Percentiles rank a stretch among this genome's conserved stretches.
phyloP scores from a whole-genome alignment of 2,797 vertebrate species.

The Lithobates pipiens region DNA sequence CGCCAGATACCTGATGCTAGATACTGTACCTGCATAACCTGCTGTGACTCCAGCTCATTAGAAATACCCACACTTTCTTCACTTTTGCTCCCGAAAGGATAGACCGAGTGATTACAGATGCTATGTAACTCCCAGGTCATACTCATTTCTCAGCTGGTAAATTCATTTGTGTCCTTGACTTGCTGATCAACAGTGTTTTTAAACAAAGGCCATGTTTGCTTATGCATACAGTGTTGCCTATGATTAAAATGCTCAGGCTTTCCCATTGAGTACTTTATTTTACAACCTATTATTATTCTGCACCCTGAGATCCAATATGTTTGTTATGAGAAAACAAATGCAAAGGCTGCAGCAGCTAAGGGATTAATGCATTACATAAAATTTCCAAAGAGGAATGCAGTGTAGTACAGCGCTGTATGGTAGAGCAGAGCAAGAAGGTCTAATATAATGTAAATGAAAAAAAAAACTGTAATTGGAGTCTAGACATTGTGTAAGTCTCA shows the following conservation, averaged over 20 bases:
- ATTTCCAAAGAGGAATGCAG: neutral
- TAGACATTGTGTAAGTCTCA: neutral
- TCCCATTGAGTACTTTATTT: slow-evolving; percentile 9
- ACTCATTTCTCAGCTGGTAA: slow-evolving; percentile 14
- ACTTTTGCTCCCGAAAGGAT: slow-evolving; percentile 3
- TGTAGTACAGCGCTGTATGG: neutral
- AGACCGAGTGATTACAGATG: slow-evolving; percentile 24
- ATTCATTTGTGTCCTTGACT: neutral
- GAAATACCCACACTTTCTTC: slow-evolving; percentile 5
- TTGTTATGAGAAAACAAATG: slow-evolving; percentile 32
- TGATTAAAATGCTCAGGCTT: slow-evolving; percentile 13
- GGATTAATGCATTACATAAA: neutral
- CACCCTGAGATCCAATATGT: slow-evolving; percentile 21
- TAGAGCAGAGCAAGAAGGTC: neutral
- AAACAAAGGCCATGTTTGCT: slow-evolving; percentile 1
- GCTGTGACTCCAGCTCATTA: slow-evolving; percentile 49
- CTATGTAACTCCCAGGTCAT: slow-evolving; percentile 12
- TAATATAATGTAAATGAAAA: neutral
- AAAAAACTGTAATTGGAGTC: neutral
- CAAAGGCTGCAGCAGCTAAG: neutral
- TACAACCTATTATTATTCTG: slow-evolving; percentile 35
- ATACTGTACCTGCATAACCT: slow-evolving; percentile 33
- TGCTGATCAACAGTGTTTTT: slow-evolving; percentile 22
- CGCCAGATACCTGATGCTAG: slow-evolving; percentile 36
- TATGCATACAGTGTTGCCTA: neutral